Base-by-base conservation (phyloP, 2,797 vertebrate species). In the Cyclopterus lumpus region DNA sequence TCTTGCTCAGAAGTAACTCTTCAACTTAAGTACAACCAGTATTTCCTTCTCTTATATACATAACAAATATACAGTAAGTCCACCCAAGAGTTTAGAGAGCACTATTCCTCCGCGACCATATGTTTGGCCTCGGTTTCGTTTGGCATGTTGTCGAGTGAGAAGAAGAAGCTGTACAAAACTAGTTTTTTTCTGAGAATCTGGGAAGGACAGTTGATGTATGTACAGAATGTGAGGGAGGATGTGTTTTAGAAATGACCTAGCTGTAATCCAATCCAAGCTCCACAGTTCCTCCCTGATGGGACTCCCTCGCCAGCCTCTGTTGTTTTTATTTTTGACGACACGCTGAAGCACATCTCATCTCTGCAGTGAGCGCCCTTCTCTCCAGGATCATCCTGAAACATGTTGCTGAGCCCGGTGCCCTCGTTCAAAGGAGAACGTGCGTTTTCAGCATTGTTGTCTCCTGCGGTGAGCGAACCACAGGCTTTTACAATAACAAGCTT, bases 311-410 rank as follows among this genome's bases (percentile, higher is more conserved):
- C 36, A 55, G 62, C 34, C 62, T 71, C 80, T 53, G 66, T 79
- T 87, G 73, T 87, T 86, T 78, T 82, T 55, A 54, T 79, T 86
- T 51, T 62, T 73, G 79, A 83, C 82, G 89, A 70, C 79, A 76
- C 14, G 67, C 72, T 72, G 76, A 65, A 81, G 75, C 61, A 36
- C 73, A 84, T 84, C 80, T 86, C 57, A 79, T 83, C 79, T 80
- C 69, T 34, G 7, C 71, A 61, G 83, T 9, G 66, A 54, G 57
- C 10, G n/a, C 26, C 67, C 75, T 79, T 77, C 59, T 67, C 61
- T 8, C 9, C 71, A 58, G 59, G 58, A 67, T 76, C 62, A 57
- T 51, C 71, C 76, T 48, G 55, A 55, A 58, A 20, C 69, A 44
- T 8, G 80, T 34, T 63, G 71, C 80, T 69, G 65, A 77, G 61